Evolutionary conservation across 1,140 invertebrate species (phyloP).

Genomic region (Neodiprion virginianus): DNA sequence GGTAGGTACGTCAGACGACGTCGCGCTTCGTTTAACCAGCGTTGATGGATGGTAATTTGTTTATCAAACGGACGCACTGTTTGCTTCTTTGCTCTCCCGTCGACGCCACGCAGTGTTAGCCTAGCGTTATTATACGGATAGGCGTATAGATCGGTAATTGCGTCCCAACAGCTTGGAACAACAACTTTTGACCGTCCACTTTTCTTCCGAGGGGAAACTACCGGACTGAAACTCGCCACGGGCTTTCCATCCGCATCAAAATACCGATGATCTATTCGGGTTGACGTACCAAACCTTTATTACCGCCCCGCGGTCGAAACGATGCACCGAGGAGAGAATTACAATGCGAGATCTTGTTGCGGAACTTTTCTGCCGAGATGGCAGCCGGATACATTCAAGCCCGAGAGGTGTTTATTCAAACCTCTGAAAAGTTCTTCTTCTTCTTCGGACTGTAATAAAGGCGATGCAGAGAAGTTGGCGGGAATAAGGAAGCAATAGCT

Average conservation of each 20-base stretch:
- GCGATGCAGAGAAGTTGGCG: background rate
- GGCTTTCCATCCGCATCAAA: no score
- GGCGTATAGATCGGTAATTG: no score
- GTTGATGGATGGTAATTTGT: conserved; percentile 3
- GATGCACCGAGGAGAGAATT: background rate
- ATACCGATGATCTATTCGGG: no score
- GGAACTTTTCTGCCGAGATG: background rate
- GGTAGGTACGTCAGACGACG: background rate
- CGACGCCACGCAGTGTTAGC: background rate
- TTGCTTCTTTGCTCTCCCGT: background rate
- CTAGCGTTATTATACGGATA: no score
- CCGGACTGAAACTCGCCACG: no score
- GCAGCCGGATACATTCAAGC: background rate
- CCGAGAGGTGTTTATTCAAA: conserved; percentile 4
- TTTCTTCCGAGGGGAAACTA: no score
- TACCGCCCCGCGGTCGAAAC: background rate
- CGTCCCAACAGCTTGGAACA: no score
- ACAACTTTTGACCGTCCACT: no score
- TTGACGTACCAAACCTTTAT: background rate
- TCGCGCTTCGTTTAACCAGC: background rate
- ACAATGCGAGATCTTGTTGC: background rate
- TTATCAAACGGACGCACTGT: background rate
- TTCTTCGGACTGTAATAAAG: background rate
- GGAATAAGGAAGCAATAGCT: background rate
- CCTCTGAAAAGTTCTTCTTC: background rate